Evolutionary conservation across 2,113 vertebrate genomes (phyloP).

Genomic region (Microtus oregoni): DNA sequence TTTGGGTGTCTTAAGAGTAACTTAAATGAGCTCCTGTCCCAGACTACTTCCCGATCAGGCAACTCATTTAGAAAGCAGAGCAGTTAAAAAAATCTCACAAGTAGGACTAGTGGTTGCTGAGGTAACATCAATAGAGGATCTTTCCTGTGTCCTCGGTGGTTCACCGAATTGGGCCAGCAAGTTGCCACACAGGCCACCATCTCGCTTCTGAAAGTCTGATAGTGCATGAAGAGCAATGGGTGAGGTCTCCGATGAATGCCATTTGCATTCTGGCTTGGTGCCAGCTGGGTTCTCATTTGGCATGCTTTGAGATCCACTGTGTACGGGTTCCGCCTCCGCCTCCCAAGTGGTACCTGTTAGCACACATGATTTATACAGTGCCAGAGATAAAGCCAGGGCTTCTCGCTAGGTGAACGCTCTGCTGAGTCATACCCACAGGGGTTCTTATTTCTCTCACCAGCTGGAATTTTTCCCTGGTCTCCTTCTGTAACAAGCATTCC

Average conservation of each 20-base stretch:
- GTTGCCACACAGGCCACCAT: not conserved
- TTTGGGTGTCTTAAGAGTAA: not conserved
- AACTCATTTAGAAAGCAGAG: slow-evolving; percentile 27
- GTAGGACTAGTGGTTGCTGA: not conserved
- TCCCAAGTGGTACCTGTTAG: not conserved
- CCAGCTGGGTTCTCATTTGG: not conserved
- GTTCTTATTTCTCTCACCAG: not conserved
- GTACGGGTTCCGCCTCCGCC: not conserved
- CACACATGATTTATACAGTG: no score
- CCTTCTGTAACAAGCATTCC: not conserved
- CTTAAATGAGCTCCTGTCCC: not conserved
- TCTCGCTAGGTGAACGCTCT: not conserved
- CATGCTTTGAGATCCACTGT: not conserved
- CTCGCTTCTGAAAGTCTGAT: not conserved
- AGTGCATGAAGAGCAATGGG: not conserved
- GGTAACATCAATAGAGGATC: not conserved
- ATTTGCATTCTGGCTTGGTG: not conserved
- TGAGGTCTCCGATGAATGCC: not conserved
- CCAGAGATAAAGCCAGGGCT: not conserved
- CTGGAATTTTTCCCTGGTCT: not conserved
- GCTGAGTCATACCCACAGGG: not conserved
- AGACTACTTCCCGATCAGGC: not conserved
- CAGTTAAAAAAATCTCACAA: not conserved
- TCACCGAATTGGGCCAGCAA: not conserved
- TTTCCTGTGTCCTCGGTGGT: not conserved